Evolutionary conservation across 2,888 invertebrate species (phyloP), one percentile per base, ranked within the genome.

Genomic region (Lepeophtheirus nordmannii): DNA sequence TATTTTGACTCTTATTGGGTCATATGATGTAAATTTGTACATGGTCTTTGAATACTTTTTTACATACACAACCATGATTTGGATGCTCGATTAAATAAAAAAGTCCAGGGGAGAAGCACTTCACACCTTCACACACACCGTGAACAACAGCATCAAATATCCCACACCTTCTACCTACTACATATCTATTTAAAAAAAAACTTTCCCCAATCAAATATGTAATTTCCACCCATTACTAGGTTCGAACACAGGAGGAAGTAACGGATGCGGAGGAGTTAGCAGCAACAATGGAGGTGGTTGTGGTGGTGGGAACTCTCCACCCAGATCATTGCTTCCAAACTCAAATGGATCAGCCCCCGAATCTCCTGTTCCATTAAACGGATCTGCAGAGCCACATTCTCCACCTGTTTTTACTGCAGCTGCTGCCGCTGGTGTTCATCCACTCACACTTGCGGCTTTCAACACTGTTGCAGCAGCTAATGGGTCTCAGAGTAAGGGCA

Each of bases 311-410:
- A 38, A 65, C 39, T 65, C 57, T 39, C 39, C 57, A 38, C 53
- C 60, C n/a, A 23, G 65, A 23, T 30, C 38, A 23, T 58, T 58
- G 38, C 65, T 62, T 58, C 40, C 22, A 14, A 65, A 53, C 58
- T 53, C 65, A 23, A 17, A 37, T 20, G 59, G 41, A 37, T 58
- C 57, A 40, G 37, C 66, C 60, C 30, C 58, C 22, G 23, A 38
- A 40, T 58, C 62, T 30, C 57, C 57, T 37, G 1, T 39, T 11
- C 59, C 62, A 20, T 30, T 30, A 30, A 30, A n/a, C 60, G 41
- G n/a, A 20, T 62, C 62, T 20, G 23, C 62, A 10, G 62, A 62
- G 41, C 39, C 62, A n/a, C 17, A 20, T 22, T 40, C 62, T 39
- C 39, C 39, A n/a, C 39, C 62, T 39, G 40, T 62, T 41, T 62